phyloP scores from a whole-genome alignment of 2,888 invertebrate genomes.

The Perdita meconis region DNA sequence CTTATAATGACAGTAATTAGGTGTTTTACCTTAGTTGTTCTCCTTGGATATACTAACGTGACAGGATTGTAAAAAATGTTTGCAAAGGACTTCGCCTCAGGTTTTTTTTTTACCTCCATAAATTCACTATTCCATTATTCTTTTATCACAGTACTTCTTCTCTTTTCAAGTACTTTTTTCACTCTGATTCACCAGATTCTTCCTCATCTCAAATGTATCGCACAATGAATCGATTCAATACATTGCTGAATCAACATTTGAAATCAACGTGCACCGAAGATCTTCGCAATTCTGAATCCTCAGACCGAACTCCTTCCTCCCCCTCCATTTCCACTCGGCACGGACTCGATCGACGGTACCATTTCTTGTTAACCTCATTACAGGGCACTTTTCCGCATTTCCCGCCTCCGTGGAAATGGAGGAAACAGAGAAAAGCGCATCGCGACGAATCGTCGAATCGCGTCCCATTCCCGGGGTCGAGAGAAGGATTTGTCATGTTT shows the following conservation, averaged over 20 bases:
- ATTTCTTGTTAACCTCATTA: constrained; percentile 41
- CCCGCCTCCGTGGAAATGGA: constrained; percentile 4
- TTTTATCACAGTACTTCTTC: too few relatives aligned
- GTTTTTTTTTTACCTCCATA: too few relatives aligned
- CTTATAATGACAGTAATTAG: too few relatives aligned
- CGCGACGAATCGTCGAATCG: constrained; percentile 50
- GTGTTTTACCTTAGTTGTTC: too few relatives aligned
- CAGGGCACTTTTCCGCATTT: constrained; percentile 10
- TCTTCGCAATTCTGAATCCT: background rate
- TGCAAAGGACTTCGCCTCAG: too few relatives aligned
- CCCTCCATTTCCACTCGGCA: background rate
- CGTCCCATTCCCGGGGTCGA: background rate
- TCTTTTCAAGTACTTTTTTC: too few relatives aligned
- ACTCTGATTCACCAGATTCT: too few relatives aligned
- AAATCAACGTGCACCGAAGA: background rate
- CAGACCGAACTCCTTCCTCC: background rate
- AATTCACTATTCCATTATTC: too few relatives aligned
- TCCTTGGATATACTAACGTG: too few relatives aligned
- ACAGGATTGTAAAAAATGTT: too few relatives aligned
- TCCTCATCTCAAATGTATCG: too few relatives aligned
- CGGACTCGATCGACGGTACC: background rate
- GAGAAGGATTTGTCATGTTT: constrained; percentile 51
- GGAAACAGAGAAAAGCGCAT: constrained; percentile 8
- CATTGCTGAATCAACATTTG: background rate
- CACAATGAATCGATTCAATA: too few relatives aligned